Evolutionary conservation across 1,140 invertebrate species (phyloP).

Genomic region (Cydia fagiglandana): DNA sequence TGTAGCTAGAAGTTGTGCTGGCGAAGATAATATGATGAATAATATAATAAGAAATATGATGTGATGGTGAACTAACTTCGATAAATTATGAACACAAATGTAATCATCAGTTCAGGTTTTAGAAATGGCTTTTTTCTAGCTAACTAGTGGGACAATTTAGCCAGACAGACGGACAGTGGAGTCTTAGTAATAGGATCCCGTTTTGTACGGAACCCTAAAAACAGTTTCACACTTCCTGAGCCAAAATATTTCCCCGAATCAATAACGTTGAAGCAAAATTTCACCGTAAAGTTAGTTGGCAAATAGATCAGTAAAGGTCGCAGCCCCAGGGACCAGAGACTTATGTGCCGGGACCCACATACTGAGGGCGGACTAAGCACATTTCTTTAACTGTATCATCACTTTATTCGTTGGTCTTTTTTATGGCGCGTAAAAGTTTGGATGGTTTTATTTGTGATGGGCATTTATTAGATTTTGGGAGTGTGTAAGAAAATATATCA

Average conservation of each 20-base stretch:
- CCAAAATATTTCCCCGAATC: not conserved
- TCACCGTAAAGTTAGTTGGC: conserved; percentile 15
- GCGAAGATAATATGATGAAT: not conserved
- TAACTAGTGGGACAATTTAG: too few relatives aligned
- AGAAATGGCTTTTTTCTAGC: too few relatives aligned
- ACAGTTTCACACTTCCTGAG: not conserved
- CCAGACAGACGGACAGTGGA: too few relatives aligned
- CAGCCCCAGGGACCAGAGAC: not conserved
- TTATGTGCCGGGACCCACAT: conserved; percentile 23
- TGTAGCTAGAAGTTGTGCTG: not conserved
- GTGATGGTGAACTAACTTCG: too few relatives aligned
- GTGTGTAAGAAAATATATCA: not conserved
- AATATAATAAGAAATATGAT: too few relatives aligned
- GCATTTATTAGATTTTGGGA: not conserved
- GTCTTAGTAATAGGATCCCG: too few relatives aligned
- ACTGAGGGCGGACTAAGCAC: conserved; percentile 20
- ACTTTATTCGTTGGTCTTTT: conserved; percentile 17
- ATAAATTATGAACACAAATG: too few relatives aligned
- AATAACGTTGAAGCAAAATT: not conserved
- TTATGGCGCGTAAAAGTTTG: conserved; percentile 22
- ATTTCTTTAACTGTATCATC: conserved; percentile 28
- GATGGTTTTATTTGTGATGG: conserved; percentile 1
- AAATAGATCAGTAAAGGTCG: conserved; percentile 19
- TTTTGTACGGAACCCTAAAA: too few relatives aligned
- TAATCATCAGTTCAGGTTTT: too few relatives aligned